Base-by-base conservation (phyloP, 2,797 vertebrate species). In the Loris lydekkerianus region DNA sequence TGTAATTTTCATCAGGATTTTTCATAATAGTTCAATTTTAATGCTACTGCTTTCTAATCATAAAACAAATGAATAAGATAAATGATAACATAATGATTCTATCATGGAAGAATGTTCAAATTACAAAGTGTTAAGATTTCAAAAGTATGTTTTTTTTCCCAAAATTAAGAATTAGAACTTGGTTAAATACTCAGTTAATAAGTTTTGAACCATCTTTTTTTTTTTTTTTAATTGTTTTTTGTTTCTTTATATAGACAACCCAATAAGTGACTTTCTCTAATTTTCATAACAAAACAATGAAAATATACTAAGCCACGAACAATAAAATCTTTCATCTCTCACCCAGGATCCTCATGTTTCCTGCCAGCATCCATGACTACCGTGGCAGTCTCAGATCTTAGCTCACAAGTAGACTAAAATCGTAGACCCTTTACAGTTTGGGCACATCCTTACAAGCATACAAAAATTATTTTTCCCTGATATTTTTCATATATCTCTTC, bases 261-360 rank as follows among this genome's bases (percentile, higher is more conserved):
- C 4, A 63, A 89, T 13, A 92, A 69, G 20, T 84, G 29, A 56
- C 20, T 73, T 88, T 56, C 9, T 40, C 5, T 49, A 46, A 83
- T 96, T 92, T 94, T 14, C 7, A 83, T 53, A 63, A 92, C 21
- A 65, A 93, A 82, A 63, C 37, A 90, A 80, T 67, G 25, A 78
- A 53, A 86, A 63, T 5, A 25, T 69, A 3, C 21, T 60, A 7
- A 23, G 5, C 20, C 21, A 23, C 49, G 13, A 76, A 58, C 89
- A 81, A 86, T 40, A 91, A 76, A 65, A 63, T 20, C 7, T 9
- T 65, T 76, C 43, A 70, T 65, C 67, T 40, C 29, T 49, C 46
- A 78, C n/a, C 23, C 10, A 56, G 29, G 10, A 29, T 3, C 63
- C 6, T 56, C 60, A 63, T 13, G 18, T 58, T 83, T 89, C 23